Evolutionary conservation across 2,113 vertebrate species (phyloP).

Genomic region (Hippotragus niger): DNA sequence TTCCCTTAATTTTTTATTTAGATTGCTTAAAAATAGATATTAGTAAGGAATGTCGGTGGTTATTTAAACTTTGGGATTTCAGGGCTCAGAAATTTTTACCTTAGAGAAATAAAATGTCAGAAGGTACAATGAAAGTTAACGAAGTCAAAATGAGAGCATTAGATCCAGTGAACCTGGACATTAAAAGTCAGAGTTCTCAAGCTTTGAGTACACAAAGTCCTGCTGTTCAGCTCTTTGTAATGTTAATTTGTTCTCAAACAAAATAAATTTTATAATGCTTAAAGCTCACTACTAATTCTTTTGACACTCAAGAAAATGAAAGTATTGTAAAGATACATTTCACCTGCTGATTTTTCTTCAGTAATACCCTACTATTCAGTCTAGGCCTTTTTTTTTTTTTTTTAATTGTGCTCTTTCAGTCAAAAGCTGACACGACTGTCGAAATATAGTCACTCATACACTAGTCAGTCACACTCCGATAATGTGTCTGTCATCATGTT

Average conservation of each 20-base stretch:
- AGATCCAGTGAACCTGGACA: neutral
- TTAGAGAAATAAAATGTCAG: slow-evolving; percentile 41
- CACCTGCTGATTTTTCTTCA: slow-evolving; percentile 62
- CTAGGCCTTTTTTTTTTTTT: slow-evolving; percentile 56
- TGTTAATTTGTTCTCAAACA: slow-evolving; percentile 78
- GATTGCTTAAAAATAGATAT: neutral
- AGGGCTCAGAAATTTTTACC: neutral
- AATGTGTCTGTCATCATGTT: slow-evolving; percentile 86
- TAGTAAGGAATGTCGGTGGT: neutral
- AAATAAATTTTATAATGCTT: slow-evolving; percentile 76
- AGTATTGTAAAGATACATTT: slow-evolving; percentile 78
- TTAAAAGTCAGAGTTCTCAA: neutral
- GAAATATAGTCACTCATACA: slow-evolving; percentile 78
- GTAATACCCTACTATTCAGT: slow-evolving; percentile 67
- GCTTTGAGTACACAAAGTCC: fast-evolving
- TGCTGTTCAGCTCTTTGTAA: neutral
- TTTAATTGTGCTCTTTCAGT: slow-evolving; percentile 79
- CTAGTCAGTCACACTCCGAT: slow-evolving; percentile 78
- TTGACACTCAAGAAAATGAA: slow-evolving; percentile 66
- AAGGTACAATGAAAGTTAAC: neutral
- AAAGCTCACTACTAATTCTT: slow-evolving; percentile 70
- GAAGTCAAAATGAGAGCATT: neutral
- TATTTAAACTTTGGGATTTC: neutral
- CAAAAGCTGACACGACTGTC: slow-evolving; percentile 78
- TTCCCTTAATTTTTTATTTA: neutral